These are phyloP conservation scores for Rallus crepitans DNA, from an alignment of 2,797 vertebrate genomes.

Conservation along the genomic window DNA sequence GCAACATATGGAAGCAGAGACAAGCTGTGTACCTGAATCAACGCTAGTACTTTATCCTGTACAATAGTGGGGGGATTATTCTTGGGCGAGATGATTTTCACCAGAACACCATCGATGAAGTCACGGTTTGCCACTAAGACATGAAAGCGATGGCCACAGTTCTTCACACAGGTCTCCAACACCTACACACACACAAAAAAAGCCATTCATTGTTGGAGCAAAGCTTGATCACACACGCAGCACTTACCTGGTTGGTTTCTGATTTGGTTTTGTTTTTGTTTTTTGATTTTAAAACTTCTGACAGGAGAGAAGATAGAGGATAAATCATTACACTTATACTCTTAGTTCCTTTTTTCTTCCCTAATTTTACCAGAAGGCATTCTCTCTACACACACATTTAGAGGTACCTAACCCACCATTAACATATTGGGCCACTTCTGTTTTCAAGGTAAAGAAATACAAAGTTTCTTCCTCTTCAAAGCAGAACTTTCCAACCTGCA, in stretches of 20 bases:
- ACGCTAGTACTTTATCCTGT: conserved; percentile 96
- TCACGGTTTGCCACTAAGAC: conserved; percentile 93
- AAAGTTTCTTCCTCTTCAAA: background rate
- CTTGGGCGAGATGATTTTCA: conserved; percentile 97
- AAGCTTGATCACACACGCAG: background rate
- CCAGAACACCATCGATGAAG: conserved; percentile 95
- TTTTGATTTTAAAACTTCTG: background rate
- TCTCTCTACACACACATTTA: background rate
- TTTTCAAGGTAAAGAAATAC: background rate
- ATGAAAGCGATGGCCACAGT: conserved; percentile 98
- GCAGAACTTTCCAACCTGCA: background rate
- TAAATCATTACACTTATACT: background rate
- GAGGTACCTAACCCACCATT: background rate
- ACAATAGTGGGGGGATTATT: conserved; percentile 97
- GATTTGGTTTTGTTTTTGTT: background rate
- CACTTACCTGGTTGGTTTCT: background rate
- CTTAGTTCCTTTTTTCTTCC: background rate
- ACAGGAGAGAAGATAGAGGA: background rate
- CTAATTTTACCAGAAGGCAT: background rate
- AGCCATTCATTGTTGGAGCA: background rate
- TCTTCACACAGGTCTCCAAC: conserved; percentile 97
- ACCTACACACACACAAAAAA: conserved; percentile 80
- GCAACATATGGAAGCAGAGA: conserved; percentile 30
- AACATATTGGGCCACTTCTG: background rate
- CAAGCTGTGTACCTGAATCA: conserved; percentile 90